These are phyloP conservation scores for Dynastes tityus DNA, from an alignment of 2,888 invertebrate species.

Conservation along the genomic window DNA sequence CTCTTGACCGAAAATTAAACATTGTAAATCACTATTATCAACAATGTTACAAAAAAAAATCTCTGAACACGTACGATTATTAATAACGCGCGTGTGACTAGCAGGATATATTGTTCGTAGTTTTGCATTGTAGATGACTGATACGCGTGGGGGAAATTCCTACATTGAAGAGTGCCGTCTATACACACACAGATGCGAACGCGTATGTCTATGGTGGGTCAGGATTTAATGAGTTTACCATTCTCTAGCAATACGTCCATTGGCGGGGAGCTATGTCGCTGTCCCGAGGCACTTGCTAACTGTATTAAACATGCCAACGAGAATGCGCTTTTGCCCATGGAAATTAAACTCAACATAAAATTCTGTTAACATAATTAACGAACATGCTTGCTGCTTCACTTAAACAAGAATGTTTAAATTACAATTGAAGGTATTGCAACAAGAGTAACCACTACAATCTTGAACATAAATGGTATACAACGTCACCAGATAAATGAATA, in stretches of 20 bases:
- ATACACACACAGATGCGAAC: background rate
- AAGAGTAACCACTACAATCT: too few relatives aligned
- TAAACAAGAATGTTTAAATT: too few relatives aligned
- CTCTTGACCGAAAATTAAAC: too few relatives aligned
- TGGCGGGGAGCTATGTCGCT: conserved; percentile 2
- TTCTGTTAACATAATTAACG: background rate
- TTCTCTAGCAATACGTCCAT: conserved; percentile 28
- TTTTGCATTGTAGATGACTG: conserved; percentile 35
- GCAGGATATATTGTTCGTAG: conserved; percentile 28
- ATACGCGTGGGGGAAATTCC: conserved; percentile 32
- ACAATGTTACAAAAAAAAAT: conserved; percentile 4
- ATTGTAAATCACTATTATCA: background rate
- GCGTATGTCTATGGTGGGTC: conserved; percentile 32
- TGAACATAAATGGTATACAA: too few relatives aligned
- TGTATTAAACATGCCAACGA: conserved; percentile 2
- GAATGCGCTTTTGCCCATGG: background rate
- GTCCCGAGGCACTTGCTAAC: background rate
- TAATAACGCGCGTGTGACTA: conserved; percentile 38
- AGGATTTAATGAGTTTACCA: conserved; percentile 43
- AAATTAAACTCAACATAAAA: background rate
- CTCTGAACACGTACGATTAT: conserved; percentile 21
- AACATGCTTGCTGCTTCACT: background rate
- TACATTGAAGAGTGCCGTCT: conserved; percentile 20
- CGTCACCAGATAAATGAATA: too few relatives aligned
- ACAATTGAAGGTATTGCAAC: too few relatives aligned